phyloP scores from a whole-genome alignment of 92 coral and sea anemone species.

The Meandrina meandrites region DNA sequence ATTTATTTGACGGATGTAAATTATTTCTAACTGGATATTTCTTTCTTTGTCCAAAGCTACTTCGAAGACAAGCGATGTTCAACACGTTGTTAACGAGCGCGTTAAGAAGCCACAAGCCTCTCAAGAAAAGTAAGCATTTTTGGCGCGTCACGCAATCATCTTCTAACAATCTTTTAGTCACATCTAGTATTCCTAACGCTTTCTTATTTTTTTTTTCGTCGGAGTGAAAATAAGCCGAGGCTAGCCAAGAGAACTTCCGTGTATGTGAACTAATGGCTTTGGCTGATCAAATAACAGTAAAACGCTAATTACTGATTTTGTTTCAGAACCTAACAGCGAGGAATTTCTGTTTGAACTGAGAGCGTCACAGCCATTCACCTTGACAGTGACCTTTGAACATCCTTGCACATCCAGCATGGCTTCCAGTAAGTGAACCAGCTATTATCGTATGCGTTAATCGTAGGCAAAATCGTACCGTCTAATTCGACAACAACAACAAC shows the following conservation, averaged over 20 bases:
- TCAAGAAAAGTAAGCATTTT: conserved; percentile 61
- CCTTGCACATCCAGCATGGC: conserved; percentile 89
- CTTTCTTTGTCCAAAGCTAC: conserved; percentile 64
- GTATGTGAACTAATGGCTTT: neutral
- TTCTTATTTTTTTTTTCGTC: neutral
- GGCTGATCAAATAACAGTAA: neutral
- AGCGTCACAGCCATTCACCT: conserved; percentile 80
- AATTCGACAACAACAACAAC: too few species aligned
- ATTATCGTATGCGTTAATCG: too few species aligned
- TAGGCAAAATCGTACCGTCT: too few species aligned
- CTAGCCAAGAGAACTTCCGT: neutral
- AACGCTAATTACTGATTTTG: neutral
- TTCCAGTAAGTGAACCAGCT: conserved; percentile 66
- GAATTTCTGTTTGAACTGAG: conserved; percentile 81
- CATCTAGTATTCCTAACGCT: neutral
- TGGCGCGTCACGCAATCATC: neutral
- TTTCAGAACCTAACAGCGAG: conserved; percentile 57
- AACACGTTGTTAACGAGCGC: conserved; percentile 88
- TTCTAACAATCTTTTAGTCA: neutral
- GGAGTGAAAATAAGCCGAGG: neutral
- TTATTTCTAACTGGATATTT: neutral
- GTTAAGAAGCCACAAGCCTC: conserved; percentile 74
- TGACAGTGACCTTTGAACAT: conserved; percentile 93
- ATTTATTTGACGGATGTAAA: neutral
- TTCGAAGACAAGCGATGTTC: conserved; percentile 87